These are phyloP conservation scores for Dascillus cervinus DNA, from an alignment of 2,888 invertebrate genomes.

Conservation along the genomic window DNA sequence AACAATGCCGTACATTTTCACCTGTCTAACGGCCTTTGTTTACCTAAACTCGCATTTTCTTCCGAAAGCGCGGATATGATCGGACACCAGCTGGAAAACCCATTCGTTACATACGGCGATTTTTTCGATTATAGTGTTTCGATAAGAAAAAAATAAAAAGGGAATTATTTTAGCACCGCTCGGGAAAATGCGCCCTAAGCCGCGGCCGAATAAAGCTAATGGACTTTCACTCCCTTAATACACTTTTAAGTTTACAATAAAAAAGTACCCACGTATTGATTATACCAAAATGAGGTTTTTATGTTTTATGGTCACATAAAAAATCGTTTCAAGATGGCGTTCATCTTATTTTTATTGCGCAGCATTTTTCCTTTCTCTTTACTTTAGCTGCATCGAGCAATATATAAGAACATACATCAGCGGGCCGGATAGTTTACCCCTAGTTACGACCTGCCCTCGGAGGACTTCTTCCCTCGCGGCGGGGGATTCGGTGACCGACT, in stretches of 20 bases:
- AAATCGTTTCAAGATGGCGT: constrained; percentile 37
- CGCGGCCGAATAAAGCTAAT: constrained; percentile 20
- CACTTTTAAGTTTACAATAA: constrained; percentile 36
- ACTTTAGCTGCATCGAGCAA: constrained; percentile 26
- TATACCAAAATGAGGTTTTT: constrained; percentile 36
- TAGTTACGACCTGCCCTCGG: constrained; percentile 18
- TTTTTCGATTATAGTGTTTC: constrained; percentile 21
- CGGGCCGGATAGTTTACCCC: constrained; percentile 16
- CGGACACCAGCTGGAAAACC: constrained; percentile 27
- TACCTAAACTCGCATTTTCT: neutral
- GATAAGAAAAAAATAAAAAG: constrained; percentile 30
- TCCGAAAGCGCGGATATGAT: too few species aligned
- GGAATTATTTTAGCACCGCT: constrained; percentile 26
- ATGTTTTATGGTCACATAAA: constrained; percentile 35
- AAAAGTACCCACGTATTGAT: constrained; percentile 33
- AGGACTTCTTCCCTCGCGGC: constrained; percentile 12
- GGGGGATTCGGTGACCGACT: constrained; percentile 21
- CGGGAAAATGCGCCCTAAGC: constrained; percentile 21
- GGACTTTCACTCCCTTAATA: constrained; percentile 24
- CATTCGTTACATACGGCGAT: constrained; percentile 29
- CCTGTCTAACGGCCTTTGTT: constrained; percentile 1
- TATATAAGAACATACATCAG: constrained; percentile 35
- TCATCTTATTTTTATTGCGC: constrained; percentile 35
- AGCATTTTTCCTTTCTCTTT: constrained; percentile 27
- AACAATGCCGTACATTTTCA: constrained; percentile 13